These are phyloP conservation scores for Brachypalpus laphriformis DNA, from an alignment of 2,888 invertebrate species.

Conservation along the genomic window DNA sequence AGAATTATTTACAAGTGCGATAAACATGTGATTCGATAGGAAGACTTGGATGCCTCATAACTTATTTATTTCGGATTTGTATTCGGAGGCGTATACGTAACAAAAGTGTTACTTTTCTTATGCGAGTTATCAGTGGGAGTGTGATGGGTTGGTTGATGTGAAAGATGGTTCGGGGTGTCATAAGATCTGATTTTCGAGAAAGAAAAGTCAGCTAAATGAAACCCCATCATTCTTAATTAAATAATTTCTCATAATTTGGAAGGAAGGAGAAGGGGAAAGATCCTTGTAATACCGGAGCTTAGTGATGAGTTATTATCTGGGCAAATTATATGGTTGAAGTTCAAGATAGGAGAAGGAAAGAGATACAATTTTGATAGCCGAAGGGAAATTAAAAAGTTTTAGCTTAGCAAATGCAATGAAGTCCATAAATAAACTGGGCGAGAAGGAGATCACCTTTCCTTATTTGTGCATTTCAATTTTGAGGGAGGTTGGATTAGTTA, in stretches of 20 bases:
- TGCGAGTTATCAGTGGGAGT: not conserved
- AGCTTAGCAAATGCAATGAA: too few relatives aligned
- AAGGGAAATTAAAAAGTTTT: not conserved
- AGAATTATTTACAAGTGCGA: slow-evolving; percentile 14
- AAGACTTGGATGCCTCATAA: slow-evolving; percentile 5
- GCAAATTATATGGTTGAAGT: not conserved
- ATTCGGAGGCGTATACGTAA: slow-evolving; percentile 61
- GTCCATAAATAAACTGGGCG: too few relatives aligned
- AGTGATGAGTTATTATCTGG: not conserved
- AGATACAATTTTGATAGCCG: too few relatives aligned
- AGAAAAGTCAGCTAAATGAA: not conserved
- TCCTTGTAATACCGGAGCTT: not conserved
- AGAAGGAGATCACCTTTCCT: too few relatives aligned
- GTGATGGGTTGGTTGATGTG: not conserved
- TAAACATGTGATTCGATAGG: slow-evolving; percentile 16
- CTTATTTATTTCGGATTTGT: slow-evolving; percentile 3
- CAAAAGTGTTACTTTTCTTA: not conserved
- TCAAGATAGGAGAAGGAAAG: not conserved
- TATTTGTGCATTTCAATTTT: too few relatives aligned
- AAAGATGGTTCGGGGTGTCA: not conserved
- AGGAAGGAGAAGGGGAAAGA: not conserved
- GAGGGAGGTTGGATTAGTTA: too few relatives aligned
- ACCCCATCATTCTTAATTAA: not conserved
- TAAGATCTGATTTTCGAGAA: not conserved
- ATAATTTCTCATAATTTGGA: not conserved